These are phyloP conservation scores for Mnemiopsis leidyi DNA, from an alignment of 37 sponge, comb jelly and placozoan genomes.

Conservation along the genomic window DNA sequence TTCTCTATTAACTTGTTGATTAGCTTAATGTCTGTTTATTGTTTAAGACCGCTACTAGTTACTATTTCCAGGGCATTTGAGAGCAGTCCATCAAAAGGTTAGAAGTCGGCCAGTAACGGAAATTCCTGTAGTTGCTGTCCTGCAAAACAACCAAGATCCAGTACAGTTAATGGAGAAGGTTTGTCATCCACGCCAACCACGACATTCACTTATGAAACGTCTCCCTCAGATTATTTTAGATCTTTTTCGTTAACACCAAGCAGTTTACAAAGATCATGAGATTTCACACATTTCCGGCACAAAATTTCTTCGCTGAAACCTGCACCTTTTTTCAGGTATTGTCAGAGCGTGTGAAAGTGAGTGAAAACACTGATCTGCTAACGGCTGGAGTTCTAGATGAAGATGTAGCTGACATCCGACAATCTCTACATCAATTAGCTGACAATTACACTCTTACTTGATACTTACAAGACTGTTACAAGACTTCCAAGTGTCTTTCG, in stretches of 20 bases:
- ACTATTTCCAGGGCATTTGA: not conserved
- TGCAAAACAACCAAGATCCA: not conserved
- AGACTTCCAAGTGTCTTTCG: too few species aligned
- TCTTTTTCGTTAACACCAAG: too few species aligned
- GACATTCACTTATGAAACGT: too few species aligned
- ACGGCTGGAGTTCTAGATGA: conserved; percentile 22
- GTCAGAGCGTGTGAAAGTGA: not conserved
- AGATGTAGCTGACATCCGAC: not conserved
- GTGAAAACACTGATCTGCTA: not conserved
- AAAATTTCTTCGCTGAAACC: not conserved
- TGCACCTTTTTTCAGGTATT: conserved; percentile 2
- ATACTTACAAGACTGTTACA: too few species aligned
- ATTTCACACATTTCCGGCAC: not conserved
- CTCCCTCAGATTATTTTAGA: too few species aligned
- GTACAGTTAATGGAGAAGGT: not conserved
- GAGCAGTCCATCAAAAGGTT: not conserved
- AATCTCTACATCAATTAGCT: not conserved
- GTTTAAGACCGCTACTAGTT: not conserved
- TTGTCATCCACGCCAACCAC: too few species aligned
- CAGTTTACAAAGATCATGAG: too few species aligned
- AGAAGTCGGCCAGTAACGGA: not conserved
- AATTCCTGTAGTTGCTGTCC: not conserved
- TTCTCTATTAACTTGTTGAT: too few species aligned
- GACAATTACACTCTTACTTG: not conserved
- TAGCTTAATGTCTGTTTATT: not conserved